Evolutionary conservation across 2,888 invertebrate genomes (phyloP), one percentile per base, ranked within the genome.

Genomic region (Leucozona laternaria): DNA sequence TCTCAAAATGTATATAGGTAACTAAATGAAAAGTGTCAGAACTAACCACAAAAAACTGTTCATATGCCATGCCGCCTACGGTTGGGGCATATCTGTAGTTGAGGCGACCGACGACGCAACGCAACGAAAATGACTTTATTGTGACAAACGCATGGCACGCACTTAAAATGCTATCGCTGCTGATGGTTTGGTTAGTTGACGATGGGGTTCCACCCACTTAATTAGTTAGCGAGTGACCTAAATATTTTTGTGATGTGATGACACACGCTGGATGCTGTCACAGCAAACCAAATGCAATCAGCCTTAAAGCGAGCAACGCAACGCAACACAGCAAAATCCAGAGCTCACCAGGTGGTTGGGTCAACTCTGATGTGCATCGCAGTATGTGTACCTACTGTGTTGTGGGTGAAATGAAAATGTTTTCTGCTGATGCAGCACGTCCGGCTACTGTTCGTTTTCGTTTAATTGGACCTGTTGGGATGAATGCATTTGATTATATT

Each of bases 201-300:
- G 62, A 79, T 79, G 83, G 71, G 75, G 75, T 71, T 64, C 75
- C 75, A 71, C 75, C 70, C 71, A 76, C 83, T 83, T 83, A 83
- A 83, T 83, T 79, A 76, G 84, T 76, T 37, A 48, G 76, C 76
- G 58, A 71, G 37, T 84, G 79, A 84, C 84, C 84, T 22, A 84
- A 66, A 76, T 80, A 66, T 53, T 34, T 37, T 34, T 37, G 40
- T 70, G 60, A 53, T 22, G 73, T 53, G 79, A 68, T 60, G 80
- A 80, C 80, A 75, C 20, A 53, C 37, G 13, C 34, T 48, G 64
- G 64, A 48, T 66, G 64, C 31, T 48, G 64, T 66, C 64, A 31
- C 22, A 68, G 68, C 37, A 53, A 17, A 43, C 4, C 60, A 64
- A 72, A 79, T 72, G 76, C 66, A 80, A 80, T 77, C 76, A 70